phyloP scores from a whole-genome alignment of 2,113 vertebrate genomes.

The Anguilla rostrata region DNA sequence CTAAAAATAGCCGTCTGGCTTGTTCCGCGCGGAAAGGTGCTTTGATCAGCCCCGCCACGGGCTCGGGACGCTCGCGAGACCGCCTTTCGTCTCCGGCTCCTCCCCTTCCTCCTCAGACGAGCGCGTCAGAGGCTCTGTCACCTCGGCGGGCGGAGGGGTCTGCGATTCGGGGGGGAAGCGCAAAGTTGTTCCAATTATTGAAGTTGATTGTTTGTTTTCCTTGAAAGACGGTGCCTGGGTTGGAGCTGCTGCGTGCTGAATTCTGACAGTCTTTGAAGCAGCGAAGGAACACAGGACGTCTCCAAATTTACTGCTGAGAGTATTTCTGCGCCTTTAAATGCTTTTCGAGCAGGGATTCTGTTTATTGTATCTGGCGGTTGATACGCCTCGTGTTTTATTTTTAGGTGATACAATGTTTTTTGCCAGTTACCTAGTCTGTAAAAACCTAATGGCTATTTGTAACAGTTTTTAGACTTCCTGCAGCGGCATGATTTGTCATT shows the following conservation, averaged over 20 bases:
- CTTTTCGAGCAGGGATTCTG: slow-evolving; percentile 2
- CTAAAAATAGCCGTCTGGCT: slow-evolving; percentile 19
- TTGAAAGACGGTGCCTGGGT: not conserved
- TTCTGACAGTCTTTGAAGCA: slow-evolving; percentile 16
- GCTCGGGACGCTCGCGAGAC: not conserved
- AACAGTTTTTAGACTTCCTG: slow-evolving; percentile 9
- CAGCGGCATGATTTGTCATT: not conserved
- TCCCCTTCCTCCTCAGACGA: slow-evolving; percentile 15
- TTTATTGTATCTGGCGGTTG: slow-evolving; percentile 3
- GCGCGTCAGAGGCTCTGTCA: slow-evolving; percentile 14
- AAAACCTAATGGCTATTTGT: not conserved
- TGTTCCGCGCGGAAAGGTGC: not conserved
- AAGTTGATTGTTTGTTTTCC: slow-evolving; percentile 18
- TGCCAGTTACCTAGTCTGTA: slow-evolving; percentile 13
- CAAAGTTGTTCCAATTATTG: slow-evolving; percentile 13
- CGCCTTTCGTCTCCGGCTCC: not conserved
- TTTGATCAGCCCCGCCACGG: not conserved
- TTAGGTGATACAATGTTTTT: slow-evolving; percentile 16
- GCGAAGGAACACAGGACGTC: not conserved
- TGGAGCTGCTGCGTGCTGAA: not conserved
- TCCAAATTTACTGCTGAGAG: slow-evolving; percentile 23
- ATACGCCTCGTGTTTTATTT: not conserved
- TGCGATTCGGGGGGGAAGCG: slow-evolving; percentile 11
- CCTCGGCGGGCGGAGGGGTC: slow-evolving; percentile 12
- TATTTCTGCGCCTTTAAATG: not conserved